A percentile compares a stretch with the other conserved stretches of the same genome.
Evolutionary conservation across 2,113 vertebrate species (phyloP).

Genomic region (Prunella fulvescens): DNA sequence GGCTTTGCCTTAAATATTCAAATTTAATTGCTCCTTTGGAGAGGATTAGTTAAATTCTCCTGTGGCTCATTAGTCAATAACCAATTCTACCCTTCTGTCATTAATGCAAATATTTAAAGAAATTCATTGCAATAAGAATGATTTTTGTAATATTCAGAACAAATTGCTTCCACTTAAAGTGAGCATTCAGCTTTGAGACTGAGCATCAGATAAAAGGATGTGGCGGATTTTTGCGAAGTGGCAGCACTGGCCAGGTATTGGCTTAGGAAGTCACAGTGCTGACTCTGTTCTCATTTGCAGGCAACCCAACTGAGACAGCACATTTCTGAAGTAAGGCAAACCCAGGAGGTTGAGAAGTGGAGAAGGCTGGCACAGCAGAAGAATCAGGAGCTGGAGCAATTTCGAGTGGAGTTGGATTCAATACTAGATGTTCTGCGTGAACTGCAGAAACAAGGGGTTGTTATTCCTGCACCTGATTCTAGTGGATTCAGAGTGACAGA

Average conservation of each 20-base stretch:
- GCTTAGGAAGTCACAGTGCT: no score
- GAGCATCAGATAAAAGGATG: background rate
- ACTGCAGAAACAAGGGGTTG: no score
- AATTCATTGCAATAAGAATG: background rate
- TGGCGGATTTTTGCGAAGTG: background rate
- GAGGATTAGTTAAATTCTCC: background rate
- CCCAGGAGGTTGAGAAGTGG: no score
- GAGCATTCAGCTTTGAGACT: background rate
- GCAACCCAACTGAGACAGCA: conserved; percentile 72
- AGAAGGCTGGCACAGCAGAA: no score
- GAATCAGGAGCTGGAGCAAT: conserved; percentile 81
- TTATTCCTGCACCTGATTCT: no score
- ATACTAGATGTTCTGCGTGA: conserved; percentile 86
- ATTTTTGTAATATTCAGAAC: background rate
- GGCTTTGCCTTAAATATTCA: background rate
- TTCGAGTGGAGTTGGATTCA: no score
- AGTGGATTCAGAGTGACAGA: background rate
- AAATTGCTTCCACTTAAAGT: background rate
- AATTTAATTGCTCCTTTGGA: background rate
- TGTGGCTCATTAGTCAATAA: background rate
- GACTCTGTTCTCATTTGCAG: conserved; percentile 66
- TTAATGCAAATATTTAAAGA: background rate
- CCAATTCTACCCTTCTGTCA: background rate
- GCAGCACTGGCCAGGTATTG: no score
- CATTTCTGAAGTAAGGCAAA: conserved; percentile 63